Conservation (phyloP, 1,140 invertebrate genomes). For the Drosophila seguyi region DNA sequence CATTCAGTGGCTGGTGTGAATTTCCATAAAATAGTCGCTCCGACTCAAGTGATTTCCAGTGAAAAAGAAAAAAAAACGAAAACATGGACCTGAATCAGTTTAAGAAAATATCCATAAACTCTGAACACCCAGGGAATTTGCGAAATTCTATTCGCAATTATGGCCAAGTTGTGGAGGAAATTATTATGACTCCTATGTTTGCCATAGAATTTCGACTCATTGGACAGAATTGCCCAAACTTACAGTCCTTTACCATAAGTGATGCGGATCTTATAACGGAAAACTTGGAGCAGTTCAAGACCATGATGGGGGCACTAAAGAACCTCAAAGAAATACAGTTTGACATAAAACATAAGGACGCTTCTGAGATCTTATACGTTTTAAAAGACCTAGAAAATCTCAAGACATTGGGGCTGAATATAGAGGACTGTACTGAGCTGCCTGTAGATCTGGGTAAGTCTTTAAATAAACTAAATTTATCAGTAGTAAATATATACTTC, state of each 20-base stretch:
- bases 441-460: conserved; percentile 3
- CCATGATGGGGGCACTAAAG: background rate
- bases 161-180: background rate
- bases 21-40: background rate
- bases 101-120: background rate
- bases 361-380: background rate
- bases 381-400: background rate
- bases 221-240: background rate
- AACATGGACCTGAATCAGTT: background rate
- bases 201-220: background rate
- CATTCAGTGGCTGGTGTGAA: background rate
- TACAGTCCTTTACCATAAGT: background rate
- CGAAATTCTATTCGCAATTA: background rate
- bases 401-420: background rate
- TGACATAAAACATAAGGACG: background rate
- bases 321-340: background rate
- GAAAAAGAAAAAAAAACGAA: background rate
- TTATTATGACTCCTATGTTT: background rate
- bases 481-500: background rate
- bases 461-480: background rate
- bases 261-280: background rate
- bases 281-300: background rate
- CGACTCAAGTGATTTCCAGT: background rate
- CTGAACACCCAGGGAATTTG: background rate
- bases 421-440: background rate